These are phyloP conservation scores for Coenonympha glycerion DNA, from an alignment of 2,888 invertebrate species.

Conservation along the genomic window DNA sequence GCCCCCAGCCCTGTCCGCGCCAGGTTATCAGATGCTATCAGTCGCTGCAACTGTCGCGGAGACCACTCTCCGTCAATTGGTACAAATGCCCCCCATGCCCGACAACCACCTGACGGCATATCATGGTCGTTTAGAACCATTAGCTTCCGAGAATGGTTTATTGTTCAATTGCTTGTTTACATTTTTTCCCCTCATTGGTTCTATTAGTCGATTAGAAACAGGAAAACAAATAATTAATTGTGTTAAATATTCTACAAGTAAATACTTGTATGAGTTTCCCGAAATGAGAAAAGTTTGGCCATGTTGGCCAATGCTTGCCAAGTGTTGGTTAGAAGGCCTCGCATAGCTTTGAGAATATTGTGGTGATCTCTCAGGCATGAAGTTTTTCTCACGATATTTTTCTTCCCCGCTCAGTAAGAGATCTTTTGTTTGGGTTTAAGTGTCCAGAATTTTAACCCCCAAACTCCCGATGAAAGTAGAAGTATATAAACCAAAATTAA, in stretches of 20 bases:
- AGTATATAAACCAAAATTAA: too few species aligned
- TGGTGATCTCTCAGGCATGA: too few species aligned
- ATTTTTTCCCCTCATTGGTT: slow-evolving; percentile 5
- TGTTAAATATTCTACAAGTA: neutral
- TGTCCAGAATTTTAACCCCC: too few species aligned
- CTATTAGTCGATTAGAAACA: neutral
- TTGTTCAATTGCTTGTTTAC: slow-evolving; percentile 14
- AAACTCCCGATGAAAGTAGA: too few species aligned
- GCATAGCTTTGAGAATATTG: too few species aligned
- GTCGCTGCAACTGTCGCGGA: slow-evolving; percentile 14
- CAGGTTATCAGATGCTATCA: slow-evolving; percentile 7
- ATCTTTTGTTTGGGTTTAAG: too few species aligned
- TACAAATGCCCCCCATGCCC: slow-evolving; percentile 13
- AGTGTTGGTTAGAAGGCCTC: too few species aligned
- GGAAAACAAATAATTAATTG: neutral
- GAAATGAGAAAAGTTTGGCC: too few species aligned
- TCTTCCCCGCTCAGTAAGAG: too few species aligned
- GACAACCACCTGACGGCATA: slow-evolving; percentile 8
- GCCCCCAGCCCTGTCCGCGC: neutral
- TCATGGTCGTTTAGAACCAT: slow-evolving; percentile 12
- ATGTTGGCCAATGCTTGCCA: too few species aligned
- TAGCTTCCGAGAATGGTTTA: slow-evolving; percentile 12
- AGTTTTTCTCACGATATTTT: too few species aligned
- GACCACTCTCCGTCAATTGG: slow-evolving; percentile 19
- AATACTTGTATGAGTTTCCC: too few species aligned